Base-by-base conservation (phyloP, 2,797 vertebrate species). In the Aulostomus chinensis region DNA sequence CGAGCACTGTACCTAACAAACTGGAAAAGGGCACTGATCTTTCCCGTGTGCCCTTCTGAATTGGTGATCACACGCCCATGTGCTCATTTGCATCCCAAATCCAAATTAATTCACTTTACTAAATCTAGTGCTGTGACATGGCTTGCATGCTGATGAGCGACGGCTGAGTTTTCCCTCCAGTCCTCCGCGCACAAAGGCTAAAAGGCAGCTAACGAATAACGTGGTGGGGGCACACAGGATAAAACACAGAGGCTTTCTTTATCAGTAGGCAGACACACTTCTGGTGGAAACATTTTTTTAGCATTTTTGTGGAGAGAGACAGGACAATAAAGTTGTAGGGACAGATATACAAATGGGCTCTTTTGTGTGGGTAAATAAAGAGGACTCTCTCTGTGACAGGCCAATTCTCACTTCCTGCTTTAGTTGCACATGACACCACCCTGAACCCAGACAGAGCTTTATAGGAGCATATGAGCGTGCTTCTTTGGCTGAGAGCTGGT, bases 71-170 rank as follows among this genome's bases (percentile, higher is more conserved):
- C 90, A 92, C 82, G 68, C 93, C 89, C 71, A 47, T 68, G 78
- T 52, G 76, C 84, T 97, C 91, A 98, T 99, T 98, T 96, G 95
- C 95, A 98, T 97, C 93, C 96, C 94, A 96, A 96, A 99, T 98
- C 94, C 96, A 97, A 96, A 99, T 99, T 96, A 98, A 99, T 98
- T 98, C 96, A 95, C 93, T 95, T 96, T 94, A 93, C 93, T 93
- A 93, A 96, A 96, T 96, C 95, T 94, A 93, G 91, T 93, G 93
- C 92, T 76, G 90, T 82, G 90, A 94, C 92, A 91, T 82, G 93
- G 89, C 93, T 92, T 89, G 95, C 94, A 97, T 96, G 92, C 93
- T 94, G 93, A 96, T 95, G 94, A 95, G 92, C 84, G 91, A 74
- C 90, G 90, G 89, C 43, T 73, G 82, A 84, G 92, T 91, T 90